Percentiles rank a stretch among this genome's conserved stretches.
Conservation (phyloP, 1,140 invertebrate species). For the Nautilus pompilius region DNA sequence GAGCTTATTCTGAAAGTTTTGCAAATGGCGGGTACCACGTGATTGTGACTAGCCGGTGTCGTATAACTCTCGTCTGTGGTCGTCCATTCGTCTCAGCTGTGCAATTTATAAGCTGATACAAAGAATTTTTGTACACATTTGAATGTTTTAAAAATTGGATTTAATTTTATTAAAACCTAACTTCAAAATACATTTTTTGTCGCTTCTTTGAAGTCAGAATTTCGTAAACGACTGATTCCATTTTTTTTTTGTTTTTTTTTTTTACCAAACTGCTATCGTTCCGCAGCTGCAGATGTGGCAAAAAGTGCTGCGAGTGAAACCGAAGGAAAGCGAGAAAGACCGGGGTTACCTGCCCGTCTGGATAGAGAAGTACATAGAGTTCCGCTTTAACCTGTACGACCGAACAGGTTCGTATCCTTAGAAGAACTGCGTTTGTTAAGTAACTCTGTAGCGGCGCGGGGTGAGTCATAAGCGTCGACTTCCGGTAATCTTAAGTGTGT, state of each 20-base stretch:
- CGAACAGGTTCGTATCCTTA: conserved; percentile 52
- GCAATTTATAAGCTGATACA: not conserved
- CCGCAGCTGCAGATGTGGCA: conserved; percentile 40
- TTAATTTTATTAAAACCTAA: no score
- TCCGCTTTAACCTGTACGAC: conserved; percentile 52
- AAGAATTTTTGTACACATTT: no score
- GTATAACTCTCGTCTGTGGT: not conserved
- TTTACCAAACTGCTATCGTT: not conserved
- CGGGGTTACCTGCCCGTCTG: conserved; percentile 39
- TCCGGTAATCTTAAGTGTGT: no score
- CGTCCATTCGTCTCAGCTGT: not conserved
- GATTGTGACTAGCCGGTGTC: not conserved
- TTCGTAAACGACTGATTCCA: not conserved
- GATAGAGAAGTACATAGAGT: conserved; percentile 51
- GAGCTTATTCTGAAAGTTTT: not conserved
- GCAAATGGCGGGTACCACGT: not conserved
- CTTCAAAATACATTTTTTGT: not conserved
- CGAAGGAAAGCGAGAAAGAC: conserved; percentile 12
- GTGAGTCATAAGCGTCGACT: no score
- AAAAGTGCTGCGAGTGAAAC: conserved; percentile 19
- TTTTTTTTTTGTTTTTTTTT: not conserved
- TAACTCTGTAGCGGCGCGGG: no score
- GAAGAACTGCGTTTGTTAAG: no score
- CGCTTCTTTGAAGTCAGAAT: not conserved
- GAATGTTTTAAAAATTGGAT: no score